These are phyloP conservation scores for Mellivora capensis DNA, from an alignment of 2,113 vertebrate genomes.

Conservation along the genomic window DNA sequence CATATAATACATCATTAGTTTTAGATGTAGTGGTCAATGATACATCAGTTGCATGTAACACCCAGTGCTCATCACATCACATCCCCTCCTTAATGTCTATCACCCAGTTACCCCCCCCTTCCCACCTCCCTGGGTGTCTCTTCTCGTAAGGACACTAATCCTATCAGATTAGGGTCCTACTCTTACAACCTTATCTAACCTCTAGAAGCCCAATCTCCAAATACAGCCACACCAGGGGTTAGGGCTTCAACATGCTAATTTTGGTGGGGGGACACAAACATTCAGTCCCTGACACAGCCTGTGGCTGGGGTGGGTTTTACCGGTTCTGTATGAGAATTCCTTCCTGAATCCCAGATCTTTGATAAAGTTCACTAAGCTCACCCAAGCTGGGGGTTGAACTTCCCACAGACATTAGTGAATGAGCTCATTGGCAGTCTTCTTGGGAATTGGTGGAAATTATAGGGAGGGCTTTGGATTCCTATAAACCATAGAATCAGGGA, in stretches of 20 bases:
- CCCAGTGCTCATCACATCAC: not conserved
- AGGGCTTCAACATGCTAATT: not conserved
- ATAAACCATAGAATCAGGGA: no score
- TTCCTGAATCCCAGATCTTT: not conserved
- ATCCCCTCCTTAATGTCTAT: not conserved
- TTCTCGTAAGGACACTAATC: not conserved
- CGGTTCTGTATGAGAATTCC: not conserved
- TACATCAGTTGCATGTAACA: not conserved
- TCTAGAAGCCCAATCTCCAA: not conserved
- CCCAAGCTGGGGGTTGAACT: not conserved
- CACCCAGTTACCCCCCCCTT: not conserved
- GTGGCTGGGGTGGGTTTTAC: not conserved
- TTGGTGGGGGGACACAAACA: not conserved
- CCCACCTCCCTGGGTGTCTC: not conserved
- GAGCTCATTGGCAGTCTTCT: not conserved
- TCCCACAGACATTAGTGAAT: not conserved
- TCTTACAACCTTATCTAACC: not conserved
- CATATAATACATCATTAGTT: no score
- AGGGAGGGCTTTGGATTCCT: not conserved
- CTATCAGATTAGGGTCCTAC: not conserved
- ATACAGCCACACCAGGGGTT: not conserved
- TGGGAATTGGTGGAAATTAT: not conserved
- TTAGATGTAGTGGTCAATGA: no score
- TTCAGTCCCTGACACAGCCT: not conserved
- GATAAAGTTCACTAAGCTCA: not conserved